phyloP scores from a whole-genome alignment of 2,797 vertebrate genomes.

The Staurois parvus region DNA sequence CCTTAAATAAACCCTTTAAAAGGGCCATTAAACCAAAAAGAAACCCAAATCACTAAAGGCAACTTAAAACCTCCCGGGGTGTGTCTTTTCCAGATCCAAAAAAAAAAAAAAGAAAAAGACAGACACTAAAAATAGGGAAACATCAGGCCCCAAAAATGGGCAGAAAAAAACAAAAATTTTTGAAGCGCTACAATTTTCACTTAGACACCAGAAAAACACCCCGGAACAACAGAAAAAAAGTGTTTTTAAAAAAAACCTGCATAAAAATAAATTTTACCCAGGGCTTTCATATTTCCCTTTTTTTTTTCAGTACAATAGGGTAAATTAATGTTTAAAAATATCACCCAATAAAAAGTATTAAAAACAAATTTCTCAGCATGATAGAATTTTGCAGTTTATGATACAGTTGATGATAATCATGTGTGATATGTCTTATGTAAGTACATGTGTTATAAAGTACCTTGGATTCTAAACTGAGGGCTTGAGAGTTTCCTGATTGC shows the following conservation, averaged over 20 bases:
- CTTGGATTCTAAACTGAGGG: background rate
- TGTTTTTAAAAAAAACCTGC: background rate
- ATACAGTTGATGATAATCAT: background rate
- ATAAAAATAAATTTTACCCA: background rate
- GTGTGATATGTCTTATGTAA: background rate
- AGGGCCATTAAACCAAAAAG: too few species aligned
- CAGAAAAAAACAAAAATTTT: background rate
- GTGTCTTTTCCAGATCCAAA: too few species aligned
- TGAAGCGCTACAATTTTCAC: too few species aligned
- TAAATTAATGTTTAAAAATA: background rate
- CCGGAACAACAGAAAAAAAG: background rate
- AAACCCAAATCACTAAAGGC: too few species aligned
- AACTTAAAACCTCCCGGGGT: too few species aligned
- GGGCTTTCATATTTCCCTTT: background rate
- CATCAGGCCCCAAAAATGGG: too few species aligned
- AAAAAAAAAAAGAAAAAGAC: too few species aligned
- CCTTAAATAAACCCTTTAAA: too few species aligned
- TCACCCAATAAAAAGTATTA: background rate
- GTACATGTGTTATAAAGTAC: conserved; percentile 3
- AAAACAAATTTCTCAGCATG: background rate
- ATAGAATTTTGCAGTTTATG: background rate
- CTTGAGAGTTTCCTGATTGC: conserved; percentile 3
- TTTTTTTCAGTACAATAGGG: background rate
- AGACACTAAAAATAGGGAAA: too few species aligned
- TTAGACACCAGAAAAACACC: background rate